Conservation (phyloP, 2,113 vertebrate species). For the Monarcha castaneiventris region DNA sequence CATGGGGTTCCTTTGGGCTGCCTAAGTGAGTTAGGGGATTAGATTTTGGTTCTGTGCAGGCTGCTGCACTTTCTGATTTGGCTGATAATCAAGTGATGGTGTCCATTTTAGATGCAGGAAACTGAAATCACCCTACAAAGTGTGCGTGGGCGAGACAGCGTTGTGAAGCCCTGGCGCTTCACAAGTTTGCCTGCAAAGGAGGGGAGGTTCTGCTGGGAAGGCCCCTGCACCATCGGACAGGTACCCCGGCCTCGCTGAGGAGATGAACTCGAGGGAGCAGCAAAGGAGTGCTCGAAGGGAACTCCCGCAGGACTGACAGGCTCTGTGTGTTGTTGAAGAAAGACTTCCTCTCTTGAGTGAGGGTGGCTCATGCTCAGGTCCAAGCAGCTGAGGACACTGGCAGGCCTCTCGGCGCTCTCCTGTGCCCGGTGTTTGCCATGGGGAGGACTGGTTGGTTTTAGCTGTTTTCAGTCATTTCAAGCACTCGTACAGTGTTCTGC, state of each 20-base stretch:
- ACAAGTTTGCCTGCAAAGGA: not conserved
- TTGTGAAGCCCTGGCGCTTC: slow-evolving; percentile 18
- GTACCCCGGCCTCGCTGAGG: not conserved
- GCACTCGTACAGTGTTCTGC: not conserved
- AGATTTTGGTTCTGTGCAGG: not conserved
- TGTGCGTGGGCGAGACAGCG: slow-evolving; percentile 40
- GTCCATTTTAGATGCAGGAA: slow-evolving; percentile 66
- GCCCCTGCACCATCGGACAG: not conserved
- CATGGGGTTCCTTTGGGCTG: not conserved
- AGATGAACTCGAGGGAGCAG: not conserved
- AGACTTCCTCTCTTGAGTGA: not conserved
- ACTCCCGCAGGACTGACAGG: not conserved
- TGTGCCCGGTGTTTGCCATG: not conserved
- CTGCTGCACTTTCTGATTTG: not conserved
- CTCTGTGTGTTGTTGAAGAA: not conserved
- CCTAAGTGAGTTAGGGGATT: not conserved
- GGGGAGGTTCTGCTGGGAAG: not conserved
- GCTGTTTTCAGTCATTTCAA: slow-evolving; percentile 39
- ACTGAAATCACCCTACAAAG: slow-evolving; percentile 62
- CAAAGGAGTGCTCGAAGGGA: not conserved
- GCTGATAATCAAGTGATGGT: rapidly evolving
- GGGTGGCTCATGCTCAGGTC: not conserved
- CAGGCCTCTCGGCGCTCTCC: not conserved
- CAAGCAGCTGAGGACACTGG: not conserved
- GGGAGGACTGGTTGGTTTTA: slow-evolving; percentile 1